Percentiles rank a stretch among this genome's conserved stretches.
Conservation (phyloP, 2,113 vertebrate genomes). For the Theristicus caerulescens region DNA sequence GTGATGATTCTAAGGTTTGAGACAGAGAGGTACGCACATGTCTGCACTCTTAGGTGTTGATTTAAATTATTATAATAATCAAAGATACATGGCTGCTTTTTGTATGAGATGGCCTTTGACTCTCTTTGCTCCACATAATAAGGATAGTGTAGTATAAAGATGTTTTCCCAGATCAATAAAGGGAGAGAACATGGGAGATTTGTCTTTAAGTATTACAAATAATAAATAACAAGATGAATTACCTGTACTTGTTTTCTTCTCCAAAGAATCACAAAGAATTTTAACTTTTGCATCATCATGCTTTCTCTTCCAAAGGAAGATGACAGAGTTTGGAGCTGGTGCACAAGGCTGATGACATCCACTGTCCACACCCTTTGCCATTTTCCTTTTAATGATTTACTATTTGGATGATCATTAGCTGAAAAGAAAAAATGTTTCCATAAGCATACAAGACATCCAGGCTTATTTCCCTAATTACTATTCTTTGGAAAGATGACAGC, state of each 20-base stretch:
- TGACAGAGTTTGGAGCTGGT: not conserved
- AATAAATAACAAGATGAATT: not conserved
- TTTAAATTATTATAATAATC: not conserved
- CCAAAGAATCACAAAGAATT: not conserved
- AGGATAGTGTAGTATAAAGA: not conserved
- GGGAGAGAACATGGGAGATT: not conserved
- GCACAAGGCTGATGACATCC: not conserved
- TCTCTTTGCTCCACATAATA: not conserved
- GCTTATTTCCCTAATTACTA: conserved; percentile 41
- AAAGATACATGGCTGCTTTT: not conserved
- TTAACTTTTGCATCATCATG: not conserved
- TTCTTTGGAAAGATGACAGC: conserved; percentile 43
- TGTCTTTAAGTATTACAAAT: not conserved
- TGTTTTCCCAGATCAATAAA: not conserved
- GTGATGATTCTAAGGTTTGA: not conserved
- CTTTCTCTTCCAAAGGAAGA: not conserved
- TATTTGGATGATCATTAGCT: conserved; percentile 22
- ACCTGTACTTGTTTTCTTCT: not conserved
- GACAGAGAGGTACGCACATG: not conserved
- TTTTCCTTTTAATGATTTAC: conserved; percentile 51
- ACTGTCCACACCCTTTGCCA: not conserved
- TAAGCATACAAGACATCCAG: conserved; percentile 36
- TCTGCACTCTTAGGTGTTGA: not conserved
- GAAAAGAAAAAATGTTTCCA: conserved; percentile 37
- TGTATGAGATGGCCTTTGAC: not conserved